A percentile compares a stretch with the other conserved stretches of the same genome.
These are phyloP conservation scores for Atrichornis clamosus DNA, from an alignment of 2,113 vertebrate genomes.

Conservation along the genomic window DNA sequence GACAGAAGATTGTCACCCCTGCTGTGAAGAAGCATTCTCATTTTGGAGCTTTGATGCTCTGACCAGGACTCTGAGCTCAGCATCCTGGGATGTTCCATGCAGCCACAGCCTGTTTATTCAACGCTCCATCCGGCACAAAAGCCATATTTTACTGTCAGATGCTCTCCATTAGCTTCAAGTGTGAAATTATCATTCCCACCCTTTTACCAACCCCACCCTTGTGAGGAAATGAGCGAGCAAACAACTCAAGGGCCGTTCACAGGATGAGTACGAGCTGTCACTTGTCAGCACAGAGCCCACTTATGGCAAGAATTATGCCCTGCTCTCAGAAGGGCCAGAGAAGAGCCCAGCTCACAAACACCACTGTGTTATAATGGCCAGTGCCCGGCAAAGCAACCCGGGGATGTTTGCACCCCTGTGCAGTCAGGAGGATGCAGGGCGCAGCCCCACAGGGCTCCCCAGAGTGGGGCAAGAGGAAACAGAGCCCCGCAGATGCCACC, in stretches of 20 bases:
- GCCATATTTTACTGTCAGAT: slow-evolving; percentile 32
- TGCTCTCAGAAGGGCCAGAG: background rate
- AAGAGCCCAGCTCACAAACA: background rate
- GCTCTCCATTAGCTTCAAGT: slow-evolving; percentile 40
- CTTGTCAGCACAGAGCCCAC: slow-evolving; percentile 17
- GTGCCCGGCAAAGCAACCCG: background rate
- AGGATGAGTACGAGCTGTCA: background rate
- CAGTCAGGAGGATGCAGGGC: background rate
- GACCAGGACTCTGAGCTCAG: background rate
- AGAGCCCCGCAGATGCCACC: accelerated
- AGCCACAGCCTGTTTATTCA: slow-evolving; percentile 19
- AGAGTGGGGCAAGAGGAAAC: background rate
- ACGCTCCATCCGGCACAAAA: background rate
- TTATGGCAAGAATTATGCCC: background rate
- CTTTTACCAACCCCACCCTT: slow-evolving; percentile 39
- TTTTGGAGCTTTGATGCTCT: background rate
- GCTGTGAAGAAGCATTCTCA: background rate
- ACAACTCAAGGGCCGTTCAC: background rate
- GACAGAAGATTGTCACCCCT: background rate
- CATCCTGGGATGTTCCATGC: background rate
- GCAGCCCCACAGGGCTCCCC: background rate
- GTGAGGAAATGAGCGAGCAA: slow-evolving; percentile 45
- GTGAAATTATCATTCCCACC: slow-evolving; percentile 47
- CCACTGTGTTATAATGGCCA: accelerated
- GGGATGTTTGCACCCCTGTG: background rate